Conservation (phyloP, 2,888 invertebrate genomes). For the Microctonus brassicae region DNA sequence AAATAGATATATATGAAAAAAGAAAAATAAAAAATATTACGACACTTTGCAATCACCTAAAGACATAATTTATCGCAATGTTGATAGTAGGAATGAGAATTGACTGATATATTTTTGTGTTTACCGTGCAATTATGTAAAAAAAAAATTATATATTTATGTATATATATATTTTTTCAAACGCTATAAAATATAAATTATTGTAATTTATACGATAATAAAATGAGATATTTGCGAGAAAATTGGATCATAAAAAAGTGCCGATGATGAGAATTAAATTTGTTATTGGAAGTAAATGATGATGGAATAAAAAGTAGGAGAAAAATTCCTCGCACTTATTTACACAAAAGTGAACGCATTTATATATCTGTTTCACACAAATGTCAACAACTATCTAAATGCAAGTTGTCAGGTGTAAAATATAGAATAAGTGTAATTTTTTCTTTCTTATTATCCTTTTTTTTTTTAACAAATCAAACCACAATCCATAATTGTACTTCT, state of each 20-base stretch:
- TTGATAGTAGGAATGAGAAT: neutral
- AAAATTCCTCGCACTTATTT: neutral
- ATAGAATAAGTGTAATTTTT: neutral
- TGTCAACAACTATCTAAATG: constrained; percentile 1
- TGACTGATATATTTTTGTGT: neutral
- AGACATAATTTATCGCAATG: neutral
- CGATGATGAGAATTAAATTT: neutral
- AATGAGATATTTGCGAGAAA: neutral
- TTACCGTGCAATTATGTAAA: neutral
- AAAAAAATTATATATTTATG: neutral
- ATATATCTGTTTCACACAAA: neutral
- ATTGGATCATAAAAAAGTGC: neutral
- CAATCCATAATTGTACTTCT: neutral
- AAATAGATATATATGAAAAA: neutral
- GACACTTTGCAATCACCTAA: neutral
- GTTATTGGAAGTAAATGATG: neutral
- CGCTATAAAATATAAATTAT: neutral
- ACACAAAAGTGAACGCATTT: neutral
- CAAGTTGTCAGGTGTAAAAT: neutral
- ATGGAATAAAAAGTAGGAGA: no score
- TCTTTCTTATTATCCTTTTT: neutral
- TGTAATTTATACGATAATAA: neutral
- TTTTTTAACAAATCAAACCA: neutral
- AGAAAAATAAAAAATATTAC: neutral
- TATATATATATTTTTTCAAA: neutral